phyloP scores from a whole-genome alignment of 2,888 invertebrate genomes.

The Metalampra italica region DNA sequence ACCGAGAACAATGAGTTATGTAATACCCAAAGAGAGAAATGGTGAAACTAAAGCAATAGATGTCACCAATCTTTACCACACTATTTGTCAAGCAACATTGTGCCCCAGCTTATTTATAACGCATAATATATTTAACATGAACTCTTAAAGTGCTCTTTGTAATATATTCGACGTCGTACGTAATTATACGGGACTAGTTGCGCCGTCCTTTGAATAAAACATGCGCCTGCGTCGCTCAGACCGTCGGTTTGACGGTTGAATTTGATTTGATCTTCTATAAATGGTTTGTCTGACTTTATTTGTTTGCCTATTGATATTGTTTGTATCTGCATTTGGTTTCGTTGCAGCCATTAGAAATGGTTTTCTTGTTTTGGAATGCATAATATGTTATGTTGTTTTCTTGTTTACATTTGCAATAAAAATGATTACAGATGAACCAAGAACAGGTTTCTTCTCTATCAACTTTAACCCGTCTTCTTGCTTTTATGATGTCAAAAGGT shows the following conservation, averaged over 20 bases:
- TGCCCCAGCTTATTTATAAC: constrained; percentile 37
- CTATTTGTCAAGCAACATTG: constrained; percentile 32
- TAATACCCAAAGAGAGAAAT: background rate
- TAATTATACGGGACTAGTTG: constrained; percentile 52
- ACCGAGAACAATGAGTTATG: background rate
- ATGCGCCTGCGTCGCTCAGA: constrained; percentile 29
- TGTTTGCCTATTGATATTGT: background rate
- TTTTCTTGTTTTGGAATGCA: background rate
- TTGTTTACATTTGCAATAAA: no score
- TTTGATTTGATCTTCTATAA: constrained; percentile 35
- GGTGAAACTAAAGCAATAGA: background rate
- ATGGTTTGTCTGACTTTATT: constrained; percentile 17
- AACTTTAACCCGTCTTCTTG: no score
- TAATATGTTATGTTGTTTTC: background rate
- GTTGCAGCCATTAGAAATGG: background rate
- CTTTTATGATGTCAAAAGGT: no score
- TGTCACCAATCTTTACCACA: background rate
- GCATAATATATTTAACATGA: constrained; percentile 42
- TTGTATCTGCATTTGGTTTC: constrained; percentile 4
- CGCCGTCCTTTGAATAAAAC: constrained; percentile 51
- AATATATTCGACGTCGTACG: constrained; percentile 46
- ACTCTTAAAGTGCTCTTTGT: constrained; percentile 33
- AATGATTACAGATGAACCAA: no score
- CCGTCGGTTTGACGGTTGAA: constrained; percentile 25
- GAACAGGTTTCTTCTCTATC: no score